Conservation (phyloP, 2,797 vertebrate genomes). For the Helicolenus hilgendorfi region DNA sequence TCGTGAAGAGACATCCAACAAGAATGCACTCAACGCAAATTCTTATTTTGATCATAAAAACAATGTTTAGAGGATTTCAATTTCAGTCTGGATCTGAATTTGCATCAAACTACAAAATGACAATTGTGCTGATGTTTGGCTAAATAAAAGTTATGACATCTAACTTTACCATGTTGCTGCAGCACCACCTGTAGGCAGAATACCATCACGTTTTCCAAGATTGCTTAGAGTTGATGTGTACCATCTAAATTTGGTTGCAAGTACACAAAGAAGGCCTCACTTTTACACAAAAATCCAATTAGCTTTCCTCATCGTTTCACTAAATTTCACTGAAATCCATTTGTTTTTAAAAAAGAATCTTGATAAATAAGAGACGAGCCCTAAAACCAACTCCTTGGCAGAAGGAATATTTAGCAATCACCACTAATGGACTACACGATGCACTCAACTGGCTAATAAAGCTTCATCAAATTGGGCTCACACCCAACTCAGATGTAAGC, state of each 20-base stretch:
- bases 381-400: background rate
- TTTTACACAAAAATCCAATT: background rate
- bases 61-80: background rate
- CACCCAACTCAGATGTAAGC: conserved; percentile 1
- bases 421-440: conserved; percentile 17
- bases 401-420: conserved; percentile 14
- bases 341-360: background rate
- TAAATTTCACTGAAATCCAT: background rate
- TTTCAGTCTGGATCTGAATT: background rate
- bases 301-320: background rate
- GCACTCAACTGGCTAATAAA: conserved; percentile 17
- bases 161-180: background rate
- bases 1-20: background rate
- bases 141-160: background rate
- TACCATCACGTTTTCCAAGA: background rate
- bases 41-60: background rate
- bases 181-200: conserved; percentile 8
- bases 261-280: background rate
- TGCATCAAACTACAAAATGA: background rate
- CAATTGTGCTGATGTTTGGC: conserved; percentile 3
- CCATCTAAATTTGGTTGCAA: background rate
- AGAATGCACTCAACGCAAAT: background rate
- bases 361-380: background rate
- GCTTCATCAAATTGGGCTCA: conserved; percentile 11
- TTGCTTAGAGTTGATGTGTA: background rate